phyloP scores from a whole-genome alignment of 1,140 invertebrate species.

The Medauroidea extradentata region DNA sequence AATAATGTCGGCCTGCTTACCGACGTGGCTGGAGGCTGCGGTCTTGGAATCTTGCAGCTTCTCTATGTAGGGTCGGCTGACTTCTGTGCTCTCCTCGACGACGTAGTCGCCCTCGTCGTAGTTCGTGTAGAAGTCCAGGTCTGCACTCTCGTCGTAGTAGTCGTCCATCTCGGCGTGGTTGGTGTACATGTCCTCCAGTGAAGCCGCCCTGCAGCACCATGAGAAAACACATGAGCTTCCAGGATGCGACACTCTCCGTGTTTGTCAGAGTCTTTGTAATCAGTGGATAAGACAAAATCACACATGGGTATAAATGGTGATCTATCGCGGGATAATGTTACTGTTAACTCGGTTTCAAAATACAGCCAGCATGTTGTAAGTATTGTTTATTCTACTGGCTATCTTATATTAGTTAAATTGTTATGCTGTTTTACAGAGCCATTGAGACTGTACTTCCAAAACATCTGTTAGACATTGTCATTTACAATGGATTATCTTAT shows the following conservation, averaged over 20 bases:
- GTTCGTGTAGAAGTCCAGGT: constrained; percentile 19
- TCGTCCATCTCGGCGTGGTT: constrained; percentile 39
- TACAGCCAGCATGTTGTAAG: too few species aligned
- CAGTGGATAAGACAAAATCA: not conserved
- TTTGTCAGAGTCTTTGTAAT: not conserved
- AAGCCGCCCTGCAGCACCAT: constrained; percentile 47
- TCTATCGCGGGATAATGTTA: not conserved
- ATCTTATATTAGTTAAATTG: too few species aligned
- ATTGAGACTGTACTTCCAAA: too few species aligned
- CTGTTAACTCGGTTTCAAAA: too few species aligned
- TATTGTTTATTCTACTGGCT: too few species aligned
- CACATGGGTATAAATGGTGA: not conserved
- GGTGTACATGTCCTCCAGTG: constrained; percentile 56
- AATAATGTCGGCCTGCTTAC: too few species aligned
- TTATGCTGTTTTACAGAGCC: too few species aligned
- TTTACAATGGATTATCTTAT: too few species aligned
- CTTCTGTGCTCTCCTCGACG: not conserved
- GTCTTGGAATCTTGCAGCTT: constrained; percentile 48
- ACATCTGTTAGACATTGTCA: too few species aligned
- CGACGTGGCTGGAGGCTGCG: constrained; percentile 22
- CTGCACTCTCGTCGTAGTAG: constrained; percentile 22
- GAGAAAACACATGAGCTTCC: not conserved
- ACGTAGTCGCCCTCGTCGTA: constrained; percentile 24
- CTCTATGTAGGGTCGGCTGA: constrained; percentile 22
- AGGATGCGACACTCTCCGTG: not conserved